Conservation (phyloP, 2,113 vertebrate species). For the Phalacrocorax pelagicus region DNA sequence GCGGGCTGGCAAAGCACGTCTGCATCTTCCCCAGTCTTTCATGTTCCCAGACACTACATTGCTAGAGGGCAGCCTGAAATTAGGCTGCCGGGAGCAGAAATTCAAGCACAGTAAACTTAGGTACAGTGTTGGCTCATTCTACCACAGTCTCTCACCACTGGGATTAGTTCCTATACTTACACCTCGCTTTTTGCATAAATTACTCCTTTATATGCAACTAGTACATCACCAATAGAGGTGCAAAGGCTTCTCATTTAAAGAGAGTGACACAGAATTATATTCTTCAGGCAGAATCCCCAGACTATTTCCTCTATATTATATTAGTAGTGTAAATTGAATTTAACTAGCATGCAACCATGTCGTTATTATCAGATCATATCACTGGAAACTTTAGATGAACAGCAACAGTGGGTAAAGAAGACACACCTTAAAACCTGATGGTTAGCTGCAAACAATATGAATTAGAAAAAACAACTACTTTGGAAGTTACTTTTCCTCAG, state of each 20-base stretch:
- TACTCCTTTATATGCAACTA: not conserved
- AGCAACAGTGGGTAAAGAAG: not conserved
- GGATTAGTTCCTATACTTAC: not conserved
- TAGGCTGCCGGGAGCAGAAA: not conserved
- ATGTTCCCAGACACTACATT: not conserved
- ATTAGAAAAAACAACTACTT: not conserved
- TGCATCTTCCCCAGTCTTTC: fast-evolving
- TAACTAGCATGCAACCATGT: not conserved
- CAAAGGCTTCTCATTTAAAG: not conserved
- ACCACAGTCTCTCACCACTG: not conserved
- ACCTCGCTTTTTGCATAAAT: not conserved
- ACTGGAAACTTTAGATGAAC: not conserved
- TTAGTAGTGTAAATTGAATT: not conserved
- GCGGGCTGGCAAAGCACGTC: not conserved
- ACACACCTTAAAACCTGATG: not conserved
- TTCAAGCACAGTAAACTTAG: not conserved
- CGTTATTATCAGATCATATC: not conserved
- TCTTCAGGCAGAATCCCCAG: not conserved
- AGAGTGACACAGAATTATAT: not conserved
- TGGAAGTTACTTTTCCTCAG: not conserved
- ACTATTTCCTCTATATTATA: not conserved
- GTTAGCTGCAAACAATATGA: not conserved
- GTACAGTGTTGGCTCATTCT: not conserved
- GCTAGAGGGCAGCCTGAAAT: not conserved
- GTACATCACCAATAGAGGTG: not conserved